phyloP scores from a whole-genome alignment of 92 coral and sea anemone genomes.

The Zoanthus solanderi region DNA sequence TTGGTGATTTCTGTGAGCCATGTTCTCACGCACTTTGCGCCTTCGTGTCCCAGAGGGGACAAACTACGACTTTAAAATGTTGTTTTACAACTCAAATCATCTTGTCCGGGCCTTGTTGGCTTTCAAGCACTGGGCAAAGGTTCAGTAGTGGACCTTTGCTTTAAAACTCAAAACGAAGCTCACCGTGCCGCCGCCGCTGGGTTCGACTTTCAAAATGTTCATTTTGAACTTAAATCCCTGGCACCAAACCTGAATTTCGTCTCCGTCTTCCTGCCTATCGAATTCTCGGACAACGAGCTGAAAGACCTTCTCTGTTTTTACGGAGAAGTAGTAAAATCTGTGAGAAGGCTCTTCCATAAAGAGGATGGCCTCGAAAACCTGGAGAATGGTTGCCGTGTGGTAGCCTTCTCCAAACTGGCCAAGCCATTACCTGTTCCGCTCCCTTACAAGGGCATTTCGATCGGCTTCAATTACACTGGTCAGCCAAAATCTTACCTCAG shows the following conservation, averaged over 20 bases:
- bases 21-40: too few species aligned
- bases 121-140: background rate
- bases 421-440: too few species aligned
- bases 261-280: constrained; percentile 11
- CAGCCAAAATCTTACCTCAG: constrained; percentile 28
- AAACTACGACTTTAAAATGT: too few species aligned
- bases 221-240: too few species aligned
- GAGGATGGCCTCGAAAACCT: background rate
- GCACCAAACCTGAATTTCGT: background rate
- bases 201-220: too few species aligned
- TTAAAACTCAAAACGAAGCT: background rate
- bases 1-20: too few species aligned
- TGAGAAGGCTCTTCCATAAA: background rate
- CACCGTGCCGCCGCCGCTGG: background rate
- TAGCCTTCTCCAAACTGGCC: too few species aligned
- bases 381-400: too few species aligned
- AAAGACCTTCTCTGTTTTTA: background rate
- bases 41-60: too few species aligned
- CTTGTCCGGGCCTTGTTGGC: too few species aligned
- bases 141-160: background rate
- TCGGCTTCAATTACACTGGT: constrained; percentile 45
- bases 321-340: background rate
- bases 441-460: too few species aligned
- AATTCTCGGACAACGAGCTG: constrained; percentile 11
- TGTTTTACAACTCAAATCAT: too few species aligned